A percentile compares a stretch with the other conserved stretches of the same genome.
phyloP scores from a whole-genome alignment of 2,797 vertebrate genomes.

The Rachycentron canadum region DNA sequence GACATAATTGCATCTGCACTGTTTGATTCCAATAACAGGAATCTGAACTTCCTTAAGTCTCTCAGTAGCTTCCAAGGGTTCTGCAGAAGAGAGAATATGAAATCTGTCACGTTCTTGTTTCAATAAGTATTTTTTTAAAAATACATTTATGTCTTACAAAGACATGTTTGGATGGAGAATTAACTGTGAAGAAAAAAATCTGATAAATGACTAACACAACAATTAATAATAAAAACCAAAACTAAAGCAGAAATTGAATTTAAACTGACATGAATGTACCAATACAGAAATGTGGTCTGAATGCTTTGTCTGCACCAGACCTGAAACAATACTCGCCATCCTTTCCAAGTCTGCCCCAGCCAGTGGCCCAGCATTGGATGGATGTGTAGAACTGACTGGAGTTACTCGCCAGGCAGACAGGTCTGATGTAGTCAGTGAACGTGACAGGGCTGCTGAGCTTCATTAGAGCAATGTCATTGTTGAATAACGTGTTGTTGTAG shows the following conservation, averaged over 20 bases:
- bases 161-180: neutral
- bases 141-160: neutral
- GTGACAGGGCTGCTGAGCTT: slow-evolving; percentile 65
- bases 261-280: neutral
- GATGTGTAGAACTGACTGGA: slow-evolving; percentile 64
- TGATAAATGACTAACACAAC: too few species aligned
- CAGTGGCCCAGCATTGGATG: slow-evolving; percentile 77
- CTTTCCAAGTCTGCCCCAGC: slow-evolving; percentile 70
- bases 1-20: slow-evolving; percentile 64
- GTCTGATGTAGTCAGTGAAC: slow-evolving; percentile 80
- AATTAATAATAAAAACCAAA: neutral
- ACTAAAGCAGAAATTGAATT: neutral
- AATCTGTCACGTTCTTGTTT: neutral
- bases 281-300: neutral
- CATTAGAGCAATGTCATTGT: slow-evolving; percentile 80
- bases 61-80: neutral
- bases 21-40: slow-evolving; percentile 69
- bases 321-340: slow-evolving; percentile 50
- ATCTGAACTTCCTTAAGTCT: slow-evolving; percentile 78
- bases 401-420: slow-evolving; percentile 84
- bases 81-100: slow-evolving; percentile 43
- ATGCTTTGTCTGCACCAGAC: neutral
- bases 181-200: neutral
- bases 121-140: neutral
- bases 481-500: slow-evolving; percentile 37